These are phyloP conservation scores for Zaprionus obscuricornis DNA, from an alignment of 2,888 invertebrate genomes.

Conservation along the genomic window DNA sequence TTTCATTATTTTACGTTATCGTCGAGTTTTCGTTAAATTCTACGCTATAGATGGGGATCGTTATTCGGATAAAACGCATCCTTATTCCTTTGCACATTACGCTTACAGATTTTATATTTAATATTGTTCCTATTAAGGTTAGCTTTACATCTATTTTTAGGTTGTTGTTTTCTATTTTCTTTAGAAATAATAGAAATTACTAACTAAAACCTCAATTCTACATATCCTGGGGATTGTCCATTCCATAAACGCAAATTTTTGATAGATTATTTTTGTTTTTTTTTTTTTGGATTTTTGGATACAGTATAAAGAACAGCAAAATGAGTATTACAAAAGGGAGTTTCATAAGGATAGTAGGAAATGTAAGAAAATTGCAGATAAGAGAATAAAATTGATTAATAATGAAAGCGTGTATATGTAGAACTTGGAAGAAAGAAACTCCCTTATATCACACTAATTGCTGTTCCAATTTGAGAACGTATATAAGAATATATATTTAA, in stretches of 20 bases:
- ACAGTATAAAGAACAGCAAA: slow-evolving; percentile 27
- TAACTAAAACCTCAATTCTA: slow-evolving; percentile 50
- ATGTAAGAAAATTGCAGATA: too few species aligned
- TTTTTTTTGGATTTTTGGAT: slow-evolving; percentile 27
- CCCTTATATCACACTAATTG: too few species aligned
- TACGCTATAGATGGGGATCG: slow-evolving; percentile 36
- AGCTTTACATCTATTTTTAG: slow-evolving; percentile 12
- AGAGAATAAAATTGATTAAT: background rate
- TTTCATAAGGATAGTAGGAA: too few species aligned
- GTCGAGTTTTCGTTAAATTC: slow-evolving; percentile 43
- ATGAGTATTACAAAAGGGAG: too few species aligned
- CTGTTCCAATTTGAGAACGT: too few species aligned
- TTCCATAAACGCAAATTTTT: slow-evolving; percentile 76
- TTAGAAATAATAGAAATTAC: slow-evolving; percentile 21
- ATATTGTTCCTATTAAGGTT: slow-evolving; percentile 14
- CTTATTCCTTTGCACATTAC: slow-evolving; percentile 58
- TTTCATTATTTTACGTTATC: slow-evolving; percentile 21
- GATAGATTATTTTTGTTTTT: slow-evolving; percentile 48
- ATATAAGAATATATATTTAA: too few species aligned
- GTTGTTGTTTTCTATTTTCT: background rate
- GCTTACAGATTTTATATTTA: slow-evolving; percentile 36
- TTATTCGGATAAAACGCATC: slow-evolving; percentile 12
- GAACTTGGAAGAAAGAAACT: too few species aligned
- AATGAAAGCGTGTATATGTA: background rate
- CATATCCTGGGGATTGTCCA: slow-evolving; percentile 73